Evolutionary conservation across 2,797 vertebrate species (phyloP).

Genomic region (Acrocephalus scirpaceus): DNA sequence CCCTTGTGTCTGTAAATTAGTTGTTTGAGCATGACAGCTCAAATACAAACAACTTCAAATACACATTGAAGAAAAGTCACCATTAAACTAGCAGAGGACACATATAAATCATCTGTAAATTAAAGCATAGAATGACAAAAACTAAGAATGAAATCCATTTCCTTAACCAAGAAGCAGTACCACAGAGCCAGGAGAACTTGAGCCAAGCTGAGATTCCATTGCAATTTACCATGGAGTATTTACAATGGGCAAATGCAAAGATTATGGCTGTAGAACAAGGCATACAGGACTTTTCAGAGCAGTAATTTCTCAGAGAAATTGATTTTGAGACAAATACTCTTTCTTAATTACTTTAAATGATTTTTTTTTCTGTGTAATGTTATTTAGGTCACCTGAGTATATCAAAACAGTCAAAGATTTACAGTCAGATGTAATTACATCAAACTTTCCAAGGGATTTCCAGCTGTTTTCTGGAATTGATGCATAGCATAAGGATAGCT

Average conservation of each 20-base stretch:
- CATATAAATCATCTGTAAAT: neutral
- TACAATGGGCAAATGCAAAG: slow-evolving; percentile 15
- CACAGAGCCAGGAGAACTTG: neutral
- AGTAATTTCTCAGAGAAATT: slow-evolving; percentile 8
- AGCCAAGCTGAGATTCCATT: neutral
- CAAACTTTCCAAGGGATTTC: slow-evolving; percentile 46
- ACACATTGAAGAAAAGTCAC: neutral
- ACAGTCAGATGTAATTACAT: slow-evolving; percentile 48
- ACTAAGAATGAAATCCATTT: neutral
- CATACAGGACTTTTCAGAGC: slow-evolving; percentile 27
- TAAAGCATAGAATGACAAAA: slow-evolving; percentile 5
- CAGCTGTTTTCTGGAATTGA: slow-evolving; percentile 55
- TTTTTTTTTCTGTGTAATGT: neutral
- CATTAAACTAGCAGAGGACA: neutral
- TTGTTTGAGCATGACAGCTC: neutral
- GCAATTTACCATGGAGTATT: slow-evolving; percentile 4
- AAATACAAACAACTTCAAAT: too few species aligned
- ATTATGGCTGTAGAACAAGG: slow-evolving; percentile 37
- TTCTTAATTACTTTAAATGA: slow-evolving; percentile 16
- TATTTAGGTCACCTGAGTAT: slow-evolving; percentile 53
- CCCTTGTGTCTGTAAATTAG: neutral
- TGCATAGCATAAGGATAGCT: slow-evolving; percentile 54
- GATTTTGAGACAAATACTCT: neutral
- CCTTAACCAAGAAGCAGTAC: neutral
- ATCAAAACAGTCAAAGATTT: slow-evolving; percentile 48